phyloP scores from a whole-genome alignment of 2,113 vertebrate genomes.

The Myotis brandtii region DNA sequence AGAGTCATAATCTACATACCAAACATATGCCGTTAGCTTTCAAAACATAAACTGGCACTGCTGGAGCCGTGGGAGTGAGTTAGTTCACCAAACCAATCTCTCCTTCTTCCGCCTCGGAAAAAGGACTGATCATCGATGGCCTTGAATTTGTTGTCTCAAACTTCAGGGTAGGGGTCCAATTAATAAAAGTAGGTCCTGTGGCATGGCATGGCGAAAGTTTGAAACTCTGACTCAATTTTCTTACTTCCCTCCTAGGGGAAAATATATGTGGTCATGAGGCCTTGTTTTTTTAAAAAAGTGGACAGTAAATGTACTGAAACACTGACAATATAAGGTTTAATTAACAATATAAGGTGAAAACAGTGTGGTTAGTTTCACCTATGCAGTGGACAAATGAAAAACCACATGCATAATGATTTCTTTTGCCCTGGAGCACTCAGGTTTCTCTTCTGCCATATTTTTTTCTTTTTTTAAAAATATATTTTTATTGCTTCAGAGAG shows the following conservation, averaged over 20 bases:
- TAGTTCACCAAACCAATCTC: not conserved
- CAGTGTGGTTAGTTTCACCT: not conserved
- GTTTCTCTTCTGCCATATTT: not conserved
- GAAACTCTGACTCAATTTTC: not conserved
- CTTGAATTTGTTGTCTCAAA: not conserved
- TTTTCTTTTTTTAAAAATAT: too few relatives aligned
- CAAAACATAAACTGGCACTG: slow-evolving; percentile 54
- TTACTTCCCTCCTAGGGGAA: not conserved
- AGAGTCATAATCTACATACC: slow-evolving; percentile 74
- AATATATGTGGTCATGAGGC: not conserved
- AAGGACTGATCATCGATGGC: not conserved
- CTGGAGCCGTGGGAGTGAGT: not conserved
- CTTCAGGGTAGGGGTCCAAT: slow-evolving; percentile 56
- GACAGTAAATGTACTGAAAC: not conserved
- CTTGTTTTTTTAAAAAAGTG: not conserved
- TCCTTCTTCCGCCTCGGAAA: not conserved
- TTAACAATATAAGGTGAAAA: slow-evolving; percentile 10
- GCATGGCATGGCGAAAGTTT: not conserved
- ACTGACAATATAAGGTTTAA: not conserved
- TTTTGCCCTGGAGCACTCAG: not conserved
- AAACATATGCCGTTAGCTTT: slow-evolving; percentile 75
- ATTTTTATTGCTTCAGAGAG: too few relatives aligned
- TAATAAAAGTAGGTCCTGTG: slow-evolving; percentile 35
- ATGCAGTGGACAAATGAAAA: not conserved
- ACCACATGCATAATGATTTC: not conserved